Evolutionary conservation across 1,140 invertebrate species (phyloP).

Genomic region (Meloidogyne chitwoodi): DNA sequence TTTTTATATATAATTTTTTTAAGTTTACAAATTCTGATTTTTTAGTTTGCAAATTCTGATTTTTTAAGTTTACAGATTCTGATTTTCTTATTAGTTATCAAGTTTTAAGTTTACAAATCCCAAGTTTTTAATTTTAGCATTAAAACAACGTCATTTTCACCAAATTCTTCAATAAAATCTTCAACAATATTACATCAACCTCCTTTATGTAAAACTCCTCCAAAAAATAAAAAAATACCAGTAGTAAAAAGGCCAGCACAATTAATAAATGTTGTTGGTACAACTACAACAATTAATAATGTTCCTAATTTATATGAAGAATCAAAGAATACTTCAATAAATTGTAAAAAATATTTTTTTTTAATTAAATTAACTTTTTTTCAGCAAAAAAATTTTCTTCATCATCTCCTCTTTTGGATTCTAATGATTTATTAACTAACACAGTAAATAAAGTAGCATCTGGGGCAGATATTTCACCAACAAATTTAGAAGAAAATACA

Average conservation of each 20-base stretch:
- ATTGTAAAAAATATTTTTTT: neutral
- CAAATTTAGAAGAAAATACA: neutral
- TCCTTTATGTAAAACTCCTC: neutral
- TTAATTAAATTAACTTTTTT: neutral
- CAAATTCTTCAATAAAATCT: neutral
- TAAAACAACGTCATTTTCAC: neutral
- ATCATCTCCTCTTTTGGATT: neutral
- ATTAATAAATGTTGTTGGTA: neutral
- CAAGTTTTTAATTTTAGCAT: neutral
- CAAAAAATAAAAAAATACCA: neutral
- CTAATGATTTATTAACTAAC: neutral
- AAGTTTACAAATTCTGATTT: no score
- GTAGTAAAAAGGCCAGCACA: neutral
- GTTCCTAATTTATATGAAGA: no score
- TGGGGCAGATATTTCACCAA: conserved; percentile 7
- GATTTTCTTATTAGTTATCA: no score
- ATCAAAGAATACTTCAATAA: no score
- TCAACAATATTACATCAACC: neutral
- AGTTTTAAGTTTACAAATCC: neutral
- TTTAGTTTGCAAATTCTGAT: no score
- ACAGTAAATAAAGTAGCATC: conserved; percentile 14
- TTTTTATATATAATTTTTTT: neutral
- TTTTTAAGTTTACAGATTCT: no score
- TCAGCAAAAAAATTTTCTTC: neutral
- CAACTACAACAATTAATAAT: no score